Percentiles rank a stretch among this genome's conserved stretches.
Conservation (phyloP, 2,797 vertebrate species). For the Otolemur crassicaudatus region DNA sequence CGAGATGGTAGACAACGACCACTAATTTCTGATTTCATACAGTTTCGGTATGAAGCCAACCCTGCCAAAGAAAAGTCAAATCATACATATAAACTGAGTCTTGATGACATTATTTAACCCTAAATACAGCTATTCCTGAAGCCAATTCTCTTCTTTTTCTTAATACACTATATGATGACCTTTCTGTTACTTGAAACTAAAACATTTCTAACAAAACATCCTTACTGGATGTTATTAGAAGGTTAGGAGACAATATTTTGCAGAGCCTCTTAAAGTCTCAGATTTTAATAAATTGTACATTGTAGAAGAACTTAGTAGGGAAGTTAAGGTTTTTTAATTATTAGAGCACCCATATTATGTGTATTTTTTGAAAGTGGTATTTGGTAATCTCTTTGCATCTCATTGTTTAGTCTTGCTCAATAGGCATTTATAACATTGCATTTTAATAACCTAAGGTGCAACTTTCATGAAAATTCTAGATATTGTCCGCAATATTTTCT, state of each 20-base stretch:
- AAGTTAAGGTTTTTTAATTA: not conserved
- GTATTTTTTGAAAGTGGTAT: not conserved
- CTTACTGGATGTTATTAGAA: not conserved
- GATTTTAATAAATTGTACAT: not conserved
- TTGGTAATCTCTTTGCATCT: not conserved
- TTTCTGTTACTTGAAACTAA: not conserved
- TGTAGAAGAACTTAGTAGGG: not conserved
- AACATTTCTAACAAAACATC: not conserved
- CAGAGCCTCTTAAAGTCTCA: not conserved
- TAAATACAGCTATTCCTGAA: not conserved
- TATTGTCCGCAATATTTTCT: not conserved
- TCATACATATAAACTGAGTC: not conserved
- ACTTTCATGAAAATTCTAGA: not conserved
- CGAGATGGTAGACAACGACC: not conserved
- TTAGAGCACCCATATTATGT: not conserved
- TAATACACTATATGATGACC: not conserved
- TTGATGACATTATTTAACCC: not conserved
- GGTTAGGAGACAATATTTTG: not conserved
- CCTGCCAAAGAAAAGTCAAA: not conserved
- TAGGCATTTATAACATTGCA: not conserved
- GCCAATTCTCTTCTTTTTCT: not conserved
- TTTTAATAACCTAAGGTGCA: not conserved
- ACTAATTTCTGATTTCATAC: not conserved
- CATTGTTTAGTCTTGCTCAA: not conserved
- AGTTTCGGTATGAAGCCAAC: not conserved